Base-by-base conservation (phyloP, 2,797 vertebrate genomes). In the Limosa lapponica region DNA sequence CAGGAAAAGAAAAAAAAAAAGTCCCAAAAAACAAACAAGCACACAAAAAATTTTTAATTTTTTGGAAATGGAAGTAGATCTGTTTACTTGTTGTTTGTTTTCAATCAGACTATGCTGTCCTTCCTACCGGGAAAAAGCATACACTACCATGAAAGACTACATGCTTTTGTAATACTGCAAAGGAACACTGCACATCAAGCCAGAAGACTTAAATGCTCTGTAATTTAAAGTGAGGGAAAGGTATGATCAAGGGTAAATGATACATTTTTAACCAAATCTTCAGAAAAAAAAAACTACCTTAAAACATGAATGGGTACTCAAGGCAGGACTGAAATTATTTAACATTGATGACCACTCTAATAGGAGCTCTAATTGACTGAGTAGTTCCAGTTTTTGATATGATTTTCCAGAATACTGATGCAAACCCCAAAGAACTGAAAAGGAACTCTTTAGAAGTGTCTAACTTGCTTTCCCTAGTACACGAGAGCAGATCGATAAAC, bases 1-100 rank as follows among this genome's bases (percentile, higher is more conserved):
- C 11, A n/a, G 6, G 17, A 8, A 19, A 13, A 39, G 8, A 22
- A 37, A 46, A 70, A 37, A 37, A 30, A 23, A 44, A 32, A 3
- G 22, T 32, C 39, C 6, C 20, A 55, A 46, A 3, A 44, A 87
- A 67, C 4, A 39, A 64, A 30, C 2, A 52, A 65, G 3, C 10
- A 28, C 17, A 3, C 16, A 8, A 39, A 6, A 43, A 51, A 3
- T 1, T 0, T 1, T 22, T 19, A 2, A 6, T 57, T 13, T 52
- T 82, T 49, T 49, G 0, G 8, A 55, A 83, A 70, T 7, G 6
- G 6, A 32, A 81, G 5, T 23, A 55, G 7, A 24, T 59, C 8
- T n/a, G 4, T 80, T 70, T 41, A 48, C 16, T 46, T 77, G 8
- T 5, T 34, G 3, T 9, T 79, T 57, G 3, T 37, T 90, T 88